phyloP scores from a whole-genome alignment of 1,140 invertebrate genomes.

The Drosophila pseudoobscura region DNA sequence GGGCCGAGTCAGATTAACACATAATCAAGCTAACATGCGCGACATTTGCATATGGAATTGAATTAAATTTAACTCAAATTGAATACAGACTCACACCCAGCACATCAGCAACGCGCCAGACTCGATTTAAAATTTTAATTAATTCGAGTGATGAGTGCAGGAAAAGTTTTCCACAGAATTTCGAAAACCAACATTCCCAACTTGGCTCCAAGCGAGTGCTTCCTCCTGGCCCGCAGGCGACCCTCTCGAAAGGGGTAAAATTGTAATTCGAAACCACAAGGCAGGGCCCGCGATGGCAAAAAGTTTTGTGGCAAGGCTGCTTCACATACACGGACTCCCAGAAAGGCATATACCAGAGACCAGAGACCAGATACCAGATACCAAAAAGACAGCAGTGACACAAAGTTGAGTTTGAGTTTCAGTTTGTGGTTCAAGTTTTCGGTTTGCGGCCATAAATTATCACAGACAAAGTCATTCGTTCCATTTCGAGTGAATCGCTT shows the following conservation, averaged over 20 bases:
- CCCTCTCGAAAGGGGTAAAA: conserved; percentile 44
- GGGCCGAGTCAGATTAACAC: conserved; percentile 70
- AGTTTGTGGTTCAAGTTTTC: conserved; percentile 67
- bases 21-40: conserved; percentile 80
- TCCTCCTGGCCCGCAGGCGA: conserved; percentile 5
- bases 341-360: background rate
- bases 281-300: conserved; percentile 50
- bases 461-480: conserved; percentile 82
- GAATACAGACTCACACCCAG: conserved; percentile 29
- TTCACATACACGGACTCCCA: conserved; percentile 1
- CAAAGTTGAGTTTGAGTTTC: conserved; percentile 65
- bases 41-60: conserved; percentile 77
- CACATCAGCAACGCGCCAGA: conserved; percentile 54
- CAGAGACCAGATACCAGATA: background rate
- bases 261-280: conserved; percentile 69
- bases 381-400: conserved; percentile 45
- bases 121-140: conserved; percentile 72
- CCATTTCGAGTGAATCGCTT: conserved; percentile 74
- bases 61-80: conserved; percentile 73
- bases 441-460: conserved; percentile 76
- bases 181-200: conserved; percentile 36
- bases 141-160: conserved; percentile 47
- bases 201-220: conserved; percentile 25
- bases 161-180: conserved; percentile 65
- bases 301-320: conserved; percentile 53